Evolutionary conservation across 2,888 invertebrate genomes (phyloP), one percentile per base, ranked within the genome.

Genomic region (Yponomeuta malinellus): DNA sequence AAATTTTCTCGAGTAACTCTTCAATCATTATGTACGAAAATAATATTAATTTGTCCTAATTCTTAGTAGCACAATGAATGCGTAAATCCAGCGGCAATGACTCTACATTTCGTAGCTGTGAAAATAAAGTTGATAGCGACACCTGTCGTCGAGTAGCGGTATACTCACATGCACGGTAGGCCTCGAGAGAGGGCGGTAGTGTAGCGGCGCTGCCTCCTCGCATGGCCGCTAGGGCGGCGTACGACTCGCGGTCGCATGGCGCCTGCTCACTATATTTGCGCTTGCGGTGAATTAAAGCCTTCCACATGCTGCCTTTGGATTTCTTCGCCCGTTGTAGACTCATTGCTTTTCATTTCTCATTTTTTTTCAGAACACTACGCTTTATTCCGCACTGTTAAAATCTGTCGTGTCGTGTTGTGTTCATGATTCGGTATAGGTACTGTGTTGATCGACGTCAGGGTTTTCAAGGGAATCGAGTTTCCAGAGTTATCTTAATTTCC

Each of bases 111-210:
- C 5, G 52, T 59, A 43, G 43, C 52, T 15, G 5, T 15, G 52
- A 59, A 59, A 59, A 59, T 59, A 2, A 33, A 33, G 33, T 10
- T 4, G 23, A 2, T 37, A 63, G 63, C 74, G 89, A 81, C 86
- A 86, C 78, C 90, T 88, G 83, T 75, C 75, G 81, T 72, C 76
- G 80, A 89, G 79, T 90, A 88, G 90, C 78, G 29, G 66, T 69
- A 83, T 84, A 90, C 92, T 92, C 82, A 92, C 92, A 92, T 85
- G 92, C 91, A 78, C 91, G 86, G 48, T 91, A 81, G 33, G 91
- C 92, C 78, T 92, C 91, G 71, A 92, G 87, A 83, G 91, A 92
- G 85, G 92, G 91, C 86, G 91, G 92, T 79, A 92, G 81, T 65
- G 92, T 92, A 74, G 92, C 89, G 12, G 92, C 87, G 73, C 81